Evolutionary conservation across 2,113 vertebrate genomes (phyloP), one percentile per base, ranked within the genome.

Genomic region (Capreolus pygargus): DNA sequence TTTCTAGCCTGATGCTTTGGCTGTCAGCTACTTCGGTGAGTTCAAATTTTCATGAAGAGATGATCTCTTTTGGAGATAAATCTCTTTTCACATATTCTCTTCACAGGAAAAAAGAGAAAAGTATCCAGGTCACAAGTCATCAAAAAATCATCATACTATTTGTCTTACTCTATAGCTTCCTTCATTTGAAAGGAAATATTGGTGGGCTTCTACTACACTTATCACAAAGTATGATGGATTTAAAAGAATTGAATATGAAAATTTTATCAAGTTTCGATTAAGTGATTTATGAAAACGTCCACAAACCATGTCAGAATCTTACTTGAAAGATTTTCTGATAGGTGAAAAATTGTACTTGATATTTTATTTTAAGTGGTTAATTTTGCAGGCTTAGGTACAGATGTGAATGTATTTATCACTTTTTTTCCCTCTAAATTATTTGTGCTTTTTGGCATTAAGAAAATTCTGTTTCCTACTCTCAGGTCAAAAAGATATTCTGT

Each of bases 381-480:
- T 83, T 94, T 83, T 91, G 3, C 15, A 86, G 27, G 6, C 39
- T 60, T 93, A 28, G 6, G 6, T 89, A 67, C 23, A 11, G 17
- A 54, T 19, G 3, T 67, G 27, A 50, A 79, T 12, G 64, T 74
- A 61, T 94, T 82, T 86, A 83, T 45, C n/a, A 78, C 6, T 2
- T 74, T 52, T 52, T 67, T 33, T 6, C 4, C n/a, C n/a, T 43
- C 9, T 2, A 74, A 87, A 91, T 67, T 1, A 1, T 78, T 95
- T 92, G 15, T 86, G 12, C 13, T 79, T 93, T 95, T 61, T 67
- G 43, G 16, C 60, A 70, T 96, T 93, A 86, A 92, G 86, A 96
- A 94, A 74, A 39, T 74, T 33, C 91, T 10, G 89, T 88, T 89
- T 97, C 57, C n/a, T 86, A 83, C 30, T 70, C 27, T 79, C 10